Evolutionary conservation across 2,797 vertebrate genomes (phyloP).

Genomic region (Agapornis canus): DNA sequence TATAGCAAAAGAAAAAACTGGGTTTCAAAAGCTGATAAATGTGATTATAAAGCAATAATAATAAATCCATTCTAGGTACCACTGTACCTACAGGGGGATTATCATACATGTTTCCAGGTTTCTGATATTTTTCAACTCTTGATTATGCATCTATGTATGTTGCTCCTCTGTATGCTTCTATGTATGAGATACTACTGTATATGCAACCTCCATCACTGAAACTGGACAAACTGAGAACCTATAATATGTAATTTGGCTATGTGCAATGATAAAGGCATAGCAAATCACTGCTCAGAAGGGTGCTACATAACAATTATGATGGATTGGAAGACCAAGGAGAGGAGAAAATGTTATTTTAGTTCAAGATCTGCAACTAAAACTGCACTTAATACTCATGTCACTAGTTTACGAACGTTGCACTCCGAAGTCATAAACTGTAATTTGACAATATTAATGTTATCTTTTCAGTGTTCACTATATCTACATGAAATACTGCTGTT

Average conservation of each 20-base stretch:
- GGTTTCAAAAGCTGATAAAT: not conserved
- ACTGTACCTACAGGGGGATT: not conserved
- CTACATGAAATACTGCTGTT: not conserved
- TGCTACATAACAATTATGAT: not conserved
- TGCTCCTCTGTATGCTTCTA: not conserved
- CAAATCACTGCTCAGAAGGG: not conserved
- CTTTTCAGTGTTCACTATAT: not conserved
- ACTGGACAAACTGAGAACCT: not conserved
- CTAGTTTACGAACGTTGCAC: not conserved
- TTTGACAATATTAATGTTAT: not conserved
- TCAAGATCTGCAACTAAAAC: not conserved
- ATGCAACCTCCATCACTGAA: not conserved
- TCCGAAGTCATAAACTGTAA: not conserved
- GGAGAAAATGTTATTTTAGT: not conserved
- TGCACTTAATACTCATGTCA: not conserved
- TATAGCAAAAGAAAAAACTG: not conserved
- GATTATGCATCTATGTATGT: not conserved
- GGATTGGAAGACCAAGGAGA: not conserved
- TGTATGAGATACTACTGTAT: not conserved
- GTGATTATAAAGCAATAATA: not conserved
- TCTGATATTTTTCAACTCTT: not conserved
- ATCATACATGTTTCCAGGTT: not conserved
- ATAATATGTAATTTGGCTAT: not conserved
- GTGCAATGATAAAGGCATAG: not conserved
- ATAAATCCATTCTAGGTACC: not conserved